Conservation (phyloP, 2,888 invertebrate genomes). For the Andrena haemorrhoa region DNA sequence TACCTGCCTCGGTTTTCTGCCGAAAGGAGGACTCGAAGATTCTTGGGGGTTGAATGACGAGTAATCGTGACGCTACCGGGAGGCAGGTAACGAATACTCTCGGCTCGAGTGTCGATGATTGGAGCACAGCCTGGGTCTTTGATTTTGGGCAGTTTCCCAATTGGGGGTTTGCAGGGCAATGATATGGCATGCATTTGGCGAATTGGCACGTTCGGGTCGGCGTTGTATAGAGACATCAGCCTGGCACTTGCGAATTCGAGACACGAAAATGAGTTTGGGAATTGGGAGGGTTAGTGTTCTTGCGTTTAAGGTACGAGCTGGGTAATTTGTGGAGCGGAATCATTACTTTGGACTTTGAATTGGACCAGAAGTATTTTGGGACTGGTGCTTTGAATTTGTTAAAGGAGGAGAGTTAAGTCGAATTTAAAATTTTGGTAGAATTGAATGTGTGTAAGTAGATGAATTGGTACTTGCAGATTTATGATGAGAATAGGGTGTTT, state of each 20-base stretch:
- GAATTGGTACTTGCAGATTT: no score
- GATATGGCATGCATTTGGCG: not conserved
- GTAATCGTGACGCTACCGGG: slow-evolving; percentile 5
- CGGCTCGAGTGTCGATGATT: slow-evolving; percentile 4
- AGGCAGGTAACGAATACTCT: slow-evolving; percentile 16
- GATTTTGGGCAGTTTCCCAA: not conserved
- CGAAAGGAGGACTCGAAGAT: not conserved
- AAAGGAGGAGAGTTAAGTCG: not conserved
- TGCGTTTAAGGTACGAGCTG: not conserved
- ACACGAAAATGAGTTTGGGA: not conserved
- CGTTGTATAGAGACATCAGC: not conserved
- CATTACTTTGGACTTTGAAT: not conserved
- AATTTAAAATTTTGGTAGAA: no score
- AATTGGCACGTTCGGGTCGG: not conserved
- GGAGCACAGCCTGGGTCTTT: not conserved
- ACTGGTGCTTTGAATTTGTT: not conserved
- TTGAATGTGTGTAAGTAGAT: no score
- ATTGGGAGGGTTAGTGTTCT: not conserved
- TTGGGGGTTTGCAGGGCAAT: not conserved
- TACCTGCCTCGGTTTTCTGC: not conserved
- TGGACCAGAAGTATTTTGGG: no score
- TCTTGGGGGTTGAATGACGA: not conserved
- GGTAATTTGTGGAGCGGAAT: no score
- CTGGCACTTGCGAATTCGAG: slow-evolving; percentile 2
- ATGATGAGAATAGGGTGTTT: no score